Evolutionary conservation across 1,140 invertebrate species (phyloP), one percentile per base, ranked within the genome.

Genomic region (Ips typographus): DNA sequence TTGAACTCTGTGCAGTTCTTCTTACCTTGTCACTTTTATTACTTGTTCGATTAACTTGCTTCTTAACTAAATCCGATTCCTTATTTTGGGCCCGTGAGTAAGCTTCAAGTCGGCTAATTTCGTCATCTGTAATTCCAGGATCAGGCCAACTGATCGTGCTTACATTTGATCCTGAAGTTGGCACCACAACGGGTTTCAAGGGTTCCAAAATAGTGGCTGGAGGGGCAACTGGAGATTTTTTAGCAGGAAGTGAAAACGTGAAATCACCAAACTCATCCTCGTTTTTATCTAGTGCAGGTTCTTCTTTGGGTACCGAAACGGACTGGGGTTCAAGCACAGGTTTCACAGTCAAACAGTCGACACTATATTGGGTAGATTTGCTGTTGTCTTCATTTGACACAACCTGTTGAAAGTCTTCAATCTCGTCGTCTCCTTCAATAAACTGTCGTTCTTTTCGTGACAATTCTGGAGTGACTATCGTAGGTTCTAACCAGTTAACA

Each of bases 91-190:
- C 58, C 4, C 84, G 62, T 4, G 63, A 71, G 68, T 67, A 74
- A 43, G 47, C 57, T 59, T 75, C 75, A 36, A 75, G 73, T 51
- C 71, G 71, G 51, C 65, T 85, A 49, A 88, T 77, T 75, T 88
- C 87, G 74, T 88, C 86, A n/a, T 86, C 83, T 73, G 86, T 84
- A 62, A 88, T 85, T 56, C 84, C 87, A 4, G 86, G 85, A 75
- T 87, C 86, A 22, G 87, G 87, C 87, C 87, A 89, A 73, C 87
- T 85, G 36, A 88, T 88, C 22, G 65, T 49, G 44, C 52, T 38
- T n/a, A 60, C 36, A 40, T 2, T 40, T n/a, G 52, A 51, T n/a
- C 2, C 7, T 36, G 52, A 22, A 53, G 56, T 65, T 63, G 67
- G 53, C 38, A 75, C 44, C 8, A 70, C 22, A 47, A 68, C 47